These are phyloP conservation scores for Falco novaeseelandiae DNA, from an alignment of 2,797 vertebrate genomes.

Conservation along the genomic window DNA sequence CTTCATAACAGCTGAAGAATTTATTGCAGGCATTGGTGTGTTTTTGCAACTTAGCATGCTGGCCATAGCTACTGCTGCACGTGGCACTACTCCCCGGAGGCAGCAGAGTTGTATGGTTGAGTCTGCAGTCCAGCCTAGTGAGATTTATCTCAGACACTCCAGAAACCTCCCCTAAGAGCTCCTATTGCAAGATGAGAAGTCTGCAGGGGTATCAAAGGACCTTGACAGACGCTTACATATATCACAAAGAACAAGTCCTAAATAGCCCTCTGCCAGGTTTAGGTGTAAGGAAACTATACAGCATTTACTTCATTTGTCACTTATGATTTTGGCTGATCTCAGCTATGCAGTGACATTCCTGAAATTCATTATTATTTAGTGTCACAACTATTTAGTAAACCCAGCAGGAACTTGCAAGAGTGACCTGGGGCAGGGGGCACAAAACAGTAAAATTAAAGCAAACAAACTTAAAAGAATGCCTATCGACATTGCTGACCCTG, in stretches of 20 bases:
- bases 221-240: background rate
- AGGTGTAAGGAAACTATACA: background rate
- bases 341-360: background rate
- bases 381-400: background rate
- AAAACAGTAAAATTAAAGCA: background rate
- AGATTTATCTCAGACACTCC: background rate
- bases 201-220: background rate
- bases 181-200: background rate
- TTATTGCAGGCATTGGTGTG: background rate
- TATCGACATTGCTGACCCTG: background rate
- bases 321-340: background rate
- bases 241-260: background rate
- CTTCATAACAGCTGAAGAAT: background rate
- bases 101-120: background rate
- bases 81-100: background rate
- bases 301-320: background rate
- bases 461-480: background rate
- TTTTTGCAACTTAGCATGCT: background rate
- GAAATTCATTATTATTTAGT: background rate
- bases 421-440: rapidly evolving
- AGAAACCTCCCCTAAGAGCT: background rate
- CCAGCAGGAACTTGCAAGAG: background rate
- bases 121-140: background rate
- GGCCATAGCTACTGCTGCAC: background rate
- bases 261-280: background rate